Conservation (phyloP, 2,888 invertebrate species). For the Allacma fusca region DNA sequence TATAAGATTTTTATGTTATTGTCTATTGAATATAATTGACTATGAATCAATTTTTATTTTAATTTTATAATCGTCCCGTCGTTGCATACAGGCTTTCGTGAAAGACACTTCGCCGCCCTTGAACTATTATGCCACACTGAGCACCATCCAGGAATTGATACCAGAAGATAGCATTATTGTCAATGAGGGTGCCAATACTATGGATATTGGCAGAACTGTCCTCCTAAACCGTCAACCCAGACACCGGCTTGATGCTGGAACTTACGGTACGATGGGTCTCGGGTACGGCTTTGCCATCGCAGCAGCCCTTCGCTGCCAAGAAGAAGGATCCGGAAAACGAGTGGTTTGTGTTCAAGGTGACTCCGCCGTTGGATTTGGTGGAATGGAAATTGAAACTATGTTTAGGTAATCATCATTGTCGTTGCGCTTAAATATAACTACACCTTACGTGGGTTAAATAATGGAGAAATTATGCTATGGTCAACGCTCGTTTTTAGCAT, state of each 20-base stretch:
- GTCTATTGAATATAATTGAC: too few relatives aligned
- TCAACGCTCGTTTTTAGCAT: too few relatives aligned
- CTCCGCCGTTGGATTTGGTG: conserved; percentile 97
- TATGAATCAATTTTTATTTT: too few relatives aligned
- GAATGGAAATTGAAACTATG: conserved; percentile 98
- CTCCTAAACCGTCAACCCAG: conserved; percentile 81
- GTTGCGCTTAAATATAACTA: background rate
- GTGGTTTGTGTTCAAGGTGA: conserved; percentile 96
- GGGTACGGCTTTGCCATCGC: conserved; percentile 92
- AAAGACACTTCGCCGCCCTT: conserved; percentile 78
- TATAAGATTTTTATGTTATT: background rate
- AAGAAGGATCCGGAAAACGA: conserved; percentile 79
- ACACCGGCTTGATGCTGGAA: conserved; percentile 90
- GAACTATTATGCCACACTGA: conserved; percentile 92
- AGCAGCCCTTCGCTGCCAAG: conserved; percentile 87
- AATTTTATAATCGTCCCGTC: background rate
- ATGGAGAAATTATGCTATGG: too few relatives aligned
- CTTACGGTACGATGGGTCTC: conserved; percentile 66
- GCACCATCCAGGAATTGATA: conserved; percentile 75
- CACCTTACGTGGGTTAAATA: background rate
- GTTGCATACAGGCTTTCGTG: conserved; percentile 70
- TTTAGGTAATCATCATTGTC: conserved; percentile 68
- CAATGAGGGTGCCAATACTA: conserved; percentile 97
- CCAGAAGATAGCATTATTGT: conserved; percentile 88
- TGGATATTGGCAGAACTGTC: conserved; percentile 95